A percentile compares a stretch with the other conserved stretches of the same genome.
Conservation (phyloP, 2,113 vertebrate genomes). For the Microtus oregoni region DNA sequence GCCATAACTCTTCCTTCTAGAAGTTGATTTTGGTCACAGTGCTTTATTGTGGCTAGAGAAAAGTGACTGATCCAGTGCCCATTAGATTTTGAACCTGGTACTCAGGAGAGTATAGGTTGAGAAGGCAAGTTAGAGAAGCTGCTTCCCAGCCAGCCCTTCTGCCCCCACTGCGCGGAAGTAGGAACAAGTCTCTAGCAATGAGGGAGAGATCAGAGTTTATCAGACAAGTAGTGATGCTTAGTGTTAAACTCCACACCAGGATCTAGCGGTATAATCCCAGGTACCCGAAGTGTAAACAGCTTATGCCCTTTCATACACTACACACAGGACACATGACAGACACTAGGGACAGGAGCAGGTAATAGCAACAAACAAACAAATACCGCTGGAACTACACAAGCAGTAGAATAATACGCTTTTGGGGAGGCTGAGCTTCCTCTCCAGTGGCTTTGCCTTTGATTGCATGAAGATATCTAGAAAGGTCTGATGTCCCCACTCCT, state of each 20-base stretch:
- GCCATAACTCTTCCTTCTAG: neutral
- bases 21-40: neutral
- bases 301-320: neutral
- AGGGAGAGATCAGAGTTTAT: neutral
- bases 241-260: neutral
- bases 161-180: neutral
- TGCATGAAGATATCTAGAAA: neutral
- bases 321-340: neutral
- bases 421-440: neutral
- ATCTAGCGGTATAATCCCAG: neutral
- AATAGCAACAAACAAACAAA: neutral
- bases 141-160: neutral
- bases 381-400: neutral
- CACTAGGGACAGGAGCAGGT: neutral
- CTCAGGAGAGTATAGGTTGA: neutral
- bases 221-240: neutral
- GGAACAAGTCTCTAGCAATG: neutral
- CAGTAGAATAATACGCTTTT: neutral
- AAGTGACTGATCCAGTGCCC: neutral
- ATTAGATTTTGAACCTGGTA: constrained; percentile 9
- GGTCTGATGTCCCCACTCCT: neutral
- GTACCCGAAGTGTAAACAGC: neutral
- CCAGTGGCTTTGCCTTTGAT: neutral
- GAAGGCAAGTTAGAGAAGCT: constrained; percentile 5
- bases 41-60: neutral